Conservation (phyloP, 2,113 vertebrate genomes). For the Falco punctatus region DNA sequence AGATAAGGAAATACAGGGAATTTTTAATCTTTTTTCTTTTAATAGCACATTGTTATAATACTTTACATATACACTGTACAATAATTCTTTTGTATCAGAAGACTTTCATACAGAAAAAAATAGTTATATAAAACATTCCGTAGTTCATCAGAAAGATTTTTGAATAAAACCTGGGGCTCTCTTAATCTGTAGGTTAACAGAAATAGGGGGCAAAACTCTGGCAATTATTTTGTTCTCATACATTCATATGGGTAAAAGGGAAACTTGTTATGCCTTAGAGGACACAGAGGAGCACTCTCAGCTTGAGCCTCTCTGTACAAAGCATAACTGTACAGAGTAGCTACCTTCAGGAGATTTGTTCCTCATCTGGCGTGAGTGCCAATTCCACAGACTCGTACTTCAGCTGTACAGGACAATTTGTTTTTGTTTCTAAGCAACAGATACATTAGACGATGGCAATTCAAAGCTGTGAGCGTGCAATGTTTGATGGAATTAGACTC, state of each 20-base stretch:
- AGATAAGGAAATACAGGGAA: background rate
- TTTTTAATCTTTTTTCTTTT: background rate
- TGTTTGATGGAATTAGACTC: background rate
- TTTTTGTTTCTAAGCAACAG: slow-evolving; percentile 11
- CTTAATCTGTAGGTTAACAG: slow-evolving; percentile 24
- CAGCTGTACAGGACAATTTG: background rate
- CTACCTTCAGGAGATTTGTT: slow-evolving; percentile 11
- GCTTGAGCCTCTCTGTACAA: slow-evolving; percentile 1
- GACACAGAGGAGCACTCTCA: background rate
- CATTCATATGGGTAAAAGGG: slow-evolving; percentile 46
- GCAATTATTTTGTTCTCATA: slow-evolving; percentile 7
- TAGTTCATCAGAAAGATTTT: slow-evolving; percentile 11
- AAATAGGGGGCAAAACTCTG: background rate
- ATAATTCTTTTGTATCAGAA: slow-evolving; percentile 37
- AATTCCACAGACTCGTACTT: slow-evolving; percentile 11
- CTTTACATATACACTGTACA: slow-evolving; percentile 67
- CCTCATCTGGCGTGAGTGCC: background rate
- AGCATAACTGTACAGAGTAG: background rate
- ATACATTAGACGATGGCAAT: background rate
- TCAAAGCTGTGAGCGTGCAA: slow-evolving; percentile 3
- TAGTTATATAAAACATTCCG: slow-evolving; percentile 30
- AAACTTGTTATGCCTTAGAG: background rate
- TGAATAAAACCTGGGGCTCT: background rate
- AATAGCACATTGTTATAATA: slow-evolving; percentile 52
- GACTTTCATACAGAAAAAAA: slow-evolving; percentile 32